Evolutionary conservation across 2,797 vertebrate genomes (phyloP), one percentile per base, ranked within the genome.

Genomic region (Denticeps clupeoides): DNA sequence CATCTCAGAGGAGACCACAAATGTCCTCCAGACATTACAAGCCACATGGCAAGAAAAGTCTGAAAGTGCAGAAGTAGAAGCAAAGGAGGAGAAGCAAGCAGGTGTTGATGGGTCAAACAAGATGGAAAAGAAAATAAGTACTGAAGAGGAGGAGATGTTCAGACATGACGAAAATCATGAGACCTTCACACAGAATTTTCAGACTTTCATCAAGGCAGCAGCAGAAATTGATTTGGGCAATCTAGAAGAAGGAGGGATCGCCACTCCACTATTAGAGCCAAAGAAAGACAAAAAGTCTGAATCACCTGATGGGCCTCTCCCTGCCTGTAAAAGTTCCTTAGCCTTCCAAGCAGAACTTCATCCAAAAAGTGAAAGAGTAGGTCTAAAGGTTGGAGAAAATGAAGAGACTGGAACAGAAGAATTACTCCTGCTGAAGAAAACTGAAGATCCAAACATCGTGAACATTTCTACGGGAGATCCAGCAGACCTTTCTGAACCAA

Each of bases 161-260:
- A 52, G 25, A 15, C 16, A 65, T 45, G 67, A 72, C 13, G 63
- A 77, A 11, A 59, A 59, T 11, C 18, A 58, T 42, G 35, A 46
- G 22, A 68, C 77, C 0, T 69, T 81, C 35, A 75, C 71, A 1
- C 75, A 83, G 4, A 45, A 77, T 24, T 85, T 82, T 67, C 53
- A 81, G 60, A 81, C 77, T 53, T 82, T 81, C 48, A 7, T 62
- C 2, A 74, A 79, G 5, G 55, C 46, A 2, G 51, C 60, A 13
- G 10, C 43, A 0, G 55, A 47, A 3, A 50, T 51, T 8, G 64
- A 41, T 2, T 12, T 49, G 13, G 53, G 23, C 1, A 32, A 56
- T 25, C 64, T n/a, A n/a, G n/a, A n/a, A 62, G 7, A 61, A 60
- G 9, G 9, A 49, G 0, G 65, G 64, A 16, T 62, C 58, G 13